phyloP scores from a whole-genome alignment of 2,797 vertebrate genomes.

The Melanotaenia boesemani region DNA sequence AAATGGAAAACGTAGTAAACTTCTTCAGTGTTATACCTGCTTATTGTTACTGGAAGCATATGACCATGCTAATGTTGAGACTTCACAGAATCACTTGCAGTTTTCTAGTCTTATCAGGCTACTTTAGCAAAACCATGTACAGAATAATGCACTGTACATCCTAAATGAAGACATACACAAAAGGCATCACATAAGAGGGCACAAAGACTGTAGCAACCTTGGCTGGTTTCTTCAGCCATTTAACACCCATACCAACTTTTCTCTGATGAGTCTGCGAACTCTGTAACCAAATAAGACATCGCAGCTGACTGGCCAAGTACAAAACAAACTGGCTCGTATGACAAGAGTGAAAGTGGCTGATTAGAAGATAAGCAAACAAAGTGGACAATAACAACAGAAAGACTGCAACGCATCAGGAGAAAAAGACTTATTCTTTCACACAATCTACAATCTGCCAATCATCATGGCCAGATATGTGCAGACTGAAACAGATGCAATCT shows the following conservation, averaged over 20 bases:
- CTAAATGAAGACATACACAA: background rate
- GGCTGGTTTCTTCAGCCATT: constrained; percentile 1
- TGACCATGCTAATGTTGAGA: background rate
- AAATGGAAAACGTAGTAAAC: background rate
- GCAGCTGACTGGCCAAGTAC: constrained; percentile 19
- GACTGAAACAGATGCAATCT: constrained; percentile 24
- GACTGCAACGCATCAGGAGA: constrained; percentile 19
- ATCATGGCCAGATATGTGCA: constrained; percentile 11
- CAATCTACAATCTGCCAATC: constrained; percentile 7
- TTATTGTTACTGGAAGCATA: background rate
- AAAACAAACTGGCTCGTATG: constrained; percentile 13
- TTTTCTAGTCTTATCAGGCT: constrained; percentile 2
- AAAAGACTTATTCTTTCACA: background rate
- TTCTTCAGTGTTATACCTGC: background rate
- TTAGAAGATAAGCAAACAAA: constrained; percentile 5
- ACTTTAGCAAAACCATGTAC: background rate
- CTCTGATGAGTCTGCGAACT: constrained; percentile 17
- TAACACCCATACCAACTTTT: background rate
- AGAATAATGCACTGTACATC: background rate
- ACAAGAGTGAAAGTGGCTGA: constrained; percentile 4
- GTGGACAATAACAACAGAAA: constrained; percentile 21
- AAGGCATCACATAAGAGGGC: constrained; percentile 10
- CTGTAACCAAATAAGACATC: background rate
- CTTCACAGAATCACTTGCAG: background rate
- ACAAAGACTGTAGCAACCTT: background rate